Conservation (phyloP, 2,888 invertebrate genomes). For the Lissocephala sabroskyi region DNA sequence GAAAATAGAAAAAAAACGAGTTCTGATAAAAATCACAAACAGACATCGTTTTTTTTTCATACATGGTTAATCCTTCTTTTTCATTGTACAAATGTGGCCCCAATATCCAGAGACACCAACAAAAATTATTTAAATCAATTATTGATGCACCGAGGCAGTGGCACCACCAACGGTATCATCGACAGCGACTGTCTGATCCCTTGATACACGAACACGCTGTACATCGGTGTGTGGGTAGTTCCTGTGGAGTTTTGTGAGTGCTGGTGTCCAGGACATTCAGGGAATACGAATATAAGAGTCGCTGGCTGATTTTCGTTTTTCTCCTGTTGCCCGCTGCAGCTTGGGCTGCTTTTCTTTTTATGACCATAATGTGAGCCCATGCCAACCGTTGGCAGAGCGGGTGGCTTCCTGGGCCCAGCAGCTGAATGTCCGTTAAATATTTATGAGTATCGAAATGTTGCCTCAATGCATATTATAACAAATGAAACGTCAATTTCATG, state of each 20-base stretch:
- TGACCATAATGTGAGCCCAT: conserved; percentile 31
- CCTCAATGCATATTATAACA: conserved; percentile 60
- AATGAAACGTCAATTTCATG: conserved; percentile 63
- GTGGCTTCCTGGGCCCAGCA: conserved; percentile 21
- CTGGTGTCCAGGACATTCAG: conserved; percentile 30
- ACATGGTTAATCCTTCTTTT: too few species aligned
- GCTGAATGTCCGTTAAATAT: conserved; percentile 59
- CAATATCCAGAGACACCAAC: not conserved
- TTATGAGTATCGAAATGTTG: conserved; percentile 62
- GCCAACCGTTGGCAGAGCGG: conserved; percentile 12
- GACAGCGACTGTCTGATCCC: conserved; percentile 19
- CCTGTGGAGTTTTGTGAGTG: conserved; percentile 13
- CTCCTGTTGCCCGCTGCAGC: too few species aligned
- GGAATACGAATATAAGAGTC: conserved; percentile 21
- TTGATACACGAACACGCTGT: conserved; percentile 6
- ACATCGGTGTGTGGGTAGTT: conserved; percentile 5
- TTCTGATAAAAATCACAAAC: too few species aligned
- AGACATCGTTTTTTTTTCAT: too few species aligned
- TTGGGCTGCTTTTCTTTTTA: conserved; percentile 25
- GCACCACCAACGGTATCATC: conserved; percentile 2
- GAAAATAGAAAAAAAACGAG: too few species aligned
- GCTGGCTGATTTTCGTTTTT: not conserved
- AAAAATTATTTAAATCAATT: conserved; percentile 30
- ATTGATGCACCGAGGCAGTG: conserved; percentile 19
- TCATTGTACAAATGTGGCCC: too few species aligned